These are phyloP conservation scores for Climacteris rufus DNA, from an alignment of 2,113 vertebrate genomes.

Conservation along the genomic window DNA sequence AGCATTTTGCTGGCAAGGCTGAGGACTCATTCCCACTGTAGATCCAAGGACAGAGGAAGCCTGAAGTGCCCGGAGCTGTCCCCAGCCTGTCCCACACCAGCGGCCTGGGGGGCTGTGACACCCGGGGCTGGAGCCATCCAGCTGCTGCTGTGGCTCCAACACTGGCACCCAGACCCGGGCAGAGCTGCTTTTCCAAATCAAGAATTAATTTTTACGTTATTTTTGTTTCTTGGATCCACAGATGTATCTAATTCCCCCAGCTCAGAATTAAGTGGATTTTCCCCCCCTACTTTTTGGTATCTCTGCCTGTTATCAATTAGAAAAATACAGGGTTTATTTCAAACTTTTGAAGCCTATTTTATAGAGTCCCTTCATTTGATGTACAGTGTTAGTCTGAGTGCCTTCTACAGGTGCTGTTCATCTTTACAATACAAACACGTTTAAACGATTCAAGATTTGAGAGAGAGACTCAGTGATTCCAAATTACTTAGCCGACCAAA, in stretches of 20 bases:
- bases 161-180: neutral
- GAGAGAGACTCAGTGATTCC: neutral
- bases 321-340: neutral
- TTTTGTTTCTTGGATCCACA: neutral
- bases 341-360: neutral
- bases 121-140: neutral
- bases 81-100: neutral
- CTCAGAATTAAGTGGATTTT: neutral
- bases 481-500: neutral
- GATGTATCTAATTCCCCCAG: neutral
- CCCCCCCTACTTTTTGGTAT: neutral
- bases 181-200: neutral
- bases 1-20: neutral
- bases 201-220: neutral
- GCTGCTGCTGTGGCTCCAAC: neutral
- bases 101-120: neutral
- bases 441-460: neutral
- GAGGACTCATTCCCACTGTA: neutral
- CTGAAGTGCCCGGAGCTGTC: neutral
- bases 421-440: neutral
- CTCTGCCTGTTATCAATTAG: neutral
- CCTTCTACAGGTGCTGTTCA: neutral
- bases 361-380: neutral
- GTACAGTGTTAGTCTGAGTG: neutral
- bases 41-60: neutral